Base-by-base conservation (phyloP, 2,797 vertebrate genomes). In the Phalanger gymnotis region DNA sequence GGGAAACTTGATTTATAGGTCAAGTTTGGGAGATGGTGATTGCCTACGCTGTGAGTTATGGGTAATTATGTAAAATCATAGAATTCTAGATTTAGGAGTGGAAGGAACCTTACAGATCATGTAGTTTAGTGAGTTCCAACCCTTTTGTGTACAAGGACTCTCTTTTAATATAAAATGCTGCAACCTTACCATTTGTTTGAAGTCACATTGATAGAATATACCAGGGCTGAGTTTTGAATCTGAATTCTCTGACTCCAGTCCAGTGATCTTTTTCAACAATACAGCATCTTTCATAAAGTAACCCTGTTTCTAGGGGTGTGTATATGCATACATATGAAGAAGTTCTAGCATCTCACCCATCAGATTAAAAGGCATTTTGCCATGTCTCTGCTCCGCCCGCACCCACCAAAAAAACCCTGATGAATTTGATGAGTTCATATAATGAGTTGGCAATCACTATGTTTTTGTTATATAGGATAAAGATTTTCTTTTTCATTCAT, bases 1-100 rank as follows among this genome's bases (percentile, higher is more conserved):
- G 52, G 61, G 94, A 73, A 95, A 91, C 94, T n/a, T 57, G 57
- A 81, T 87, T 94, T 96, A 90, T 96, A 66, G 31, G 13, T 66
- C 58, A 66, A 66, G 31, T 34, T 66, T 66, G 16, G 61, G 34
- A 66, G 34, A 66, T 19, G 5, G 34, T 66, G 34, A 66, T 66
- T n/a, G 61, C 16, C 61, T 19, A n/a, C 34, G 31, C 31, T 66
- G 47, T 91, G 54, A 90, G 53, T 91, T 81, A 61, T 66, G 81
- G 54, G 57, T 61, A 34, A 90, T 95, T 51, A 47, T 95, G 55
- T 55, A 93, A 90, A 94, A 91, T 92, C 91, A 93, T 1, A 90
- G 90, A 52, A 91, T 92, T 47, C 89, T 94, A 92, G 94, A 91
- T 92, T 90, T 5, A 92, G 89, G 93, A n/a, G 55, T 92, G n/a